A percentile compares a stretch with the other conserved stretches of the same genome.
Evolutionary conservation across 1,140 invertebrate species (phyloP).

Genomic region (Camponotus floridanus): DNA sequence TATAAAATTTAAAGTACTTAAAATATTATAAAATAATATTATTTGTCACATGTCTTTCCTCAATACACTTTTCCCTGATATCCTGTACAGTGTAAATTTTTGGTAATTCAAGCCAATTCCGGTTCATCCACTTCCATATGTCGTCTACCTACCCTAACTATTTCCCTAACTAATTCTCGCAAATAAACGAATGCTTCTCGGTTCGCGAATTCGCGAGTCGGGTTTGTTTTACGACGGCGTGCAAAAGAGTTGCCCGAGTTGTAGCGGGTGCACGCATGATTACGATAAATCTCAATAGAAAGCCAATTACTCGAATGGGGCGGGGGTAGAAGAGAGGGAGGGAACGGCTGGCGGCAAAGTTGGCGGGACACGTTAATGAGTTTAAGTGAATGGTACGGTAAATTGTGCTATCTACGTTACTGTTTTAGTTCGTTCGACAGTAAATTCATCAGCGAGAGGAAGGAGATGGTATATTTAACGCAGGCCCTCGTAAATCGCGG

Average conservation of each 20-base stretch:
- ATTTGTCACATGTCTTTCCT: not conserved
- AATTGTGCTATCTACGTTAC: slow-evolving; percentile 71
- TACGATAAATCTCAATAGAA: slow-evolving; percentile 76
- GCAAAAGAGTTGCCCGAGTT: slow-evolving; percentile 42
- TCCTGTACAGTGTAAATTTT: not conserved
- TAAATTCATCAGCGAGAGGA: slow-evolving; percentile 51
- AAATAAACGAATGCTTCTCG: not conserved
- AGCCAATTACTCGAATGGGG: slow-evolving; percentile 68
- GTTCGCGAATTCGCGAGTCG: not conserved
- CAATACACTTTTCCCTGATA: not conserved
- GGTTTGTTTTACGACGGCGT: slow-evolving; percentile 41
- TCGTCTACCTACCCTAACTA: not conserved
- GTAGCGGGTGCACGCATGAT: slow-evolving; percentile 66
- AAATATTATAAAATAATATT: not conserved
- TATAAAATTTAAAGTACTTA: not conserved
- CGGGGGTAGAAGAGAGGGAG: too few relatives aligned
- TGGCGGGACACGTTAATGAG: slow-evolving; percentile 71
- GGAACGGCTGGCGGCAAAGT: slow-evolving; percentile 60
- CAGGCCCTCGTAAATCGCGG: slow-evolving; percentile 64
- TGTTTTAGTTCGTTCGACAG: slow-evolving; percentile 68
- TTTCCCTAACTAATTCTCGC: slow-evolving; percentile 17
- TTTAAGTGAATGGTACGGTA: slow-evolving; percentile 77
- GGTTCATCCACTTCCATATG: not conserved
- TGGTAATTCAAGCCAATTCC: not conserved
- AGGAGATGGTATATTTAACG: slow-evolving; percentile 63